Conservation (phyloP, 2,888 invertebrate species). For the Chouioia cunea region DNA sequence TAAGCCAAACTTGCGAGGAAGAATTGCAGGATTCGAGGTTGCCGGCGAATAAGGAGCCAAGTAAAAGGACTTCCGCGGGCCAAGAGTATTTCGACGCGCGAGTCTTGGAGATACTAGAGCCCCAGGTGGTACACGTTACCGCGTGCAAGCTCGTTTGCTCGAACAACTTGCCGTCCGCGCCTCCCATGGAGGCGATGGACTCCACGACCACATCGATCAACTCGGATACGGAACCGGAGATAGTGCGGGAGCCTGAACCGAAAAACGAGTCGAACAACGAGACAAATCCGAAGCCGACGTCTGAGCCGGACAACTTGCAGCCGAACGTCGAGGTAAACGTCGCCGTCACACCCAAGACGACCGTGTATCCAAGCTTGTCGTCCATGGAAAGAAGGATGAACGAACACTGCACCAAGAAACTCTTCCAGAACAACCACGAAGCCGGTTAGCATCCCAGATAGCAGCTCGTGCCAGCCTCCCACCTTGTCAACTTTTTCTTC, state of each 20-base stretch:
- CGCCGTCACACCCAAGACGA: constrained; percentile 29
- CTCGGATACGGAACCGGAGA: constrained; percentile 22
- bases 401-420: constrained; percentile 28
- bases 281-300: constrained; percentile 19
- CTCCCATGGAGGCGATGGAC: neutral
- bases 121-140: constrained; percentile 27
- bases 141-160: constrained; percentile 4
- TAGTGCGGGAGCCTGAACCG: neutral
- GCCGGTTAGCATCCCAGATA: neutral
- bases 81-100: constrained; percentile 30
- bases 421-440: constrained; percentile 9
- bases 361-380: constrained; percentile 19
- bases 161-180: constrained; percentile 8
- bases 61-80: too few relatives aligned
- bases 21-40: too few relatives aligned
- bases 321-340: neutral
- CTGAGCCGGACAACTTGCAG: constrained; percentile 4
- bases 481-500: too few relatives aligned
- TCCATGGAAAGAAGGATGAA: constrained; percentile 6
- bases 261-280: too few relatives aligned
- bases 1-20: constrained; percentile 2
- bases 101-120: constrained; percentile 41
- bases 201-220: constrained; percentile 12
- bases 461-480: too few relatives aligned
- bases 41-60: too few relatives aligned